Evolutionary conservation across 2,113 vertebrate species (phyloP).

Genomic region (Camelus bactrianus): DNA sequence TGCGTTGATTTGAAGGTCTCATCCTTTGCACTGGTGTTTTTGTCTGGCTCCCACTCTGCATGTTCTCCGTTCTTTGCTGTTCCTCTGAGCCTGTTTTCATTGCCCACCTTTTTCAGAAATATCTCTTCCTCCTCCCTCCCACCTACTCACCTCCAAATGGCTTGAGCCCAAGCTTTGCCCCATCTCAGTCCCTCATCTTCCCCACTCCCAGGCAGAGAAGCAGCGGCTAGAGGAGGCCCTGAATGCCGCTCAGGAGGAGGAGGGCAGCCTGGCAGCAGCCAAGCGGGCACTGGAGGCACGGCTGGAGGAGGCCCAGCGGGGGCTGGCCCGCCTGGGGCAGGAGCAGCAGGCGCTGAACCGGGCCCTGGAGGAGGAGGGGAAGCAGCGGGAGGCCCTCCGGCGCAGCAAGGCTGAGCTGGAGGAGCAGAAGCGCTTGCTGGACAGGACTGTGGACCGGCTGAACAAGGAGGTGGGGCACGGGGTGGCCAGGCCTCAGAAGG

Average conservation of each 20-base stretch:
- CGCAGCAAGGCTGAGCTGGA: slow-evolving; percentile 89
- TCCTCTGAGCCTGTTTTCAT: background rate
- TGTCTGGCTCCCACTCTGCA: background rate
- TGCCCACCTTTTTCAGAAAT: background rate
- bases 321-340: slow-evolving; percentile 86
- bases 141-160: background rate
- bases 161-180: background rate
- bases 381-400: slow-evolving; percentile 87
- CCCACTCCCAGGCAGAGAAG: slow-evolving; percentile 81
- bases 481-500: background rate
- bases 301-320: slow-evolving; percentile 89
- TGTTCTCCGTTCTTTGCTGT: background rate
- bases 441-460: slow-evolving; percentile 84
- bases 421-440: slow-evolving; percentile 87
- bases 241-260: slow-evolving; percentile 79
- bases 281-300: slow-evolving; percentile 90
- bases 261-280: slow-evolving; percentile 89
- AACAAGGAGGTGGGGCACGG: slow-evolving; percentile 85
- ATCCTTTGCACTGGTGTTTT: background rate
- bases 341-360: slow-evolving; percentile 89
- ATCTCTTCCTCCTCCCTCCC: background rate
- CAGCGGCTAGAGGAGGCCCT: slow-evolving; percentile 82
- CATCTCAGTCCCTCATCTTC: background rate
- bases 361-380: slow-evolving; percentile 87
- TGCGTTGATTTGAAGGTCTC: background rate